Conservation (phyloP, 2,113 vertebrate species). For the Tragelaphus buxtoni region DNA sequence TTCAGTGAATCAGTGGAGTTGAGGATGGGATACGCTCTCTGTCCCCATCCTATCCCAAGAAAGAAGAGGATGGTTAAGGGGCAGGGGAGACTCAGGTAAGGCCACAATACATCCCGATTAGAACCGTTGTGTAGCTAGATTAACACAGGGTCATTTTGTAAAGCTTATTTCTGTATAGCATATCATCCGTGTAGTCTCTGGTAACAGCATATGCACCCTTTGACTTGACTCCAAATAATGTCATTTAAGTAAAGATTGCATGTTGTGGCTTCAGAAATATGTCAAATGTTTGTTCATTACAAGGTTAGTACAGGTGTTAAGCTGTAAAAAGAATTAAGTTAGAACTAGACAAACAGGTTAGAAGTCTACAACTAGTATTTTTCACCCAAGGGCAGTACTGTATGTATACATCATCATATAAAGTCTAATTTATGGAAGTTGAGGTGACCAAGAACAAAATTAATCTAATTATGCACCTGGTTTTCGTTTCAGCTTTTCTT, state of each 20-base stretch:
- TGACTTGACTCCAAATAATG: background rate
- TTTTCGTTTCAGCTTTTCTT: conserved; percentile 34
- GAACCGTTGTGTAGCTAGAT: background rate
- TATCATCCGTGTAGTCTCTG: background rate
- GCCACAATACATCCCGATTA: background rate
- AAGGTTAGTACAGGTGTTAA: background rate
- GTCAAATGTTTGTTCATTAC: conserved; percentile 17
- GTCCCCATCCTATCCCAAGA: background rate
- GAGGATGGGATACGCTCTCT: background rate
- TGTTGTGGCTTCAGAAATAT: background rate
- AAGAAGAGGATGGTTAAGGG: background rate
- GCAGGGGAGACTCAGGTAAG: background rate
- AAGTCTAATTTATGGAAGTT: background rate
- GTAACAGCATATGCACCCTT: background rate
- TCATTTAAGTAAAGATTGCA: conserved; percentile 7
- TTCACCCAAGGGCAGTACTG: background rate
- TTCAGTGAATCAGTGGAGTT: background rate
- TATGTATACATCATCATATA: background rate
- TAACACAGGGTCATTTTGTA: background rate
- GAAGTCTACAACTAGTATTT: background rate
- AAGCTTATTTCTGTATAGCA: background rate
- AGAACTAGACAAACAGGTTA: background rate
- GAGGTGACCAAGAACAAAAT: background rate
- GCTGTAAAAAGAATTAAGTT: background rate
- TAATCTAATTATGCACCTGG: conserved; percentile 17